Evolutionary conservation across 2,888 invertebrate species (phyloP).

Genomic region (Keiferia lycopersicella): DNA sequence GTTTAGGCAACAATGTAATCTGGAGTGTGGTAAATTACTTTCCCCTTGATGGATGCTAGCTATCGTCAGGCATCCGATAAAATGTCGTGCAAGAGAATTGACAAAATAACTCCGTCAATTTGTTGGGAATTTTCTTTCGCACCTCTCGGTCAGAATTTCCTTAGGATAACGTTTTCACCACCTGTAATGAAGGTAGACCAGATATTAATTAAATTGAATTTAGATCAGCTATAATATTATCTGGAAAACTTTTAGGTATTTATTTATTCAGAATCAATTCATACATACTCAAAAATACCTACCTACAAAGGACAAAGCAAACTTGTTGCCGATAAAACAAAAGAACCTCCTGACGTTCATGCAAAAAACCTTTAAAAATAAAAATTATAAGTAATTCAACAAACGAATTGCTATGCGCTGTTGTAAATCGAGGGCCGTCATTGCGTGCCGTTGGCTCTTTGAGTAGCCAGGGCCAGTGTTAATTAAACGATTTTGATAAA

Average conservation of each 20-base stretch:
- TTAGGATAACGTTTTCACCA: no score
- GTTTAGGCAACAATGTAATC: no score
- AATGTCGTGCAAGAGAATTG: slow-evolving; percentile 42
- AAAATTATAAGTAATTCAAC: slow-evolving; percentile 6
- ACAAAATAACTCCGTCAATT: slow-evolving; percentile 29
- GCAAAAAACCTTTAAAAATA: slow-evolving; percentile 11
- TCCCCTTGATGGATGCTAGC: background rate
- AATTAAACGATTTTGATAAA: slow-evolving; percentile 53
- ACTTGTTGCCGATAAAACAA: background rate
- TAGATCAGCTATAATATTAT: no score
- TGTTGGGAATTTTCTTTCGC: slow-evolving; percentile 26
- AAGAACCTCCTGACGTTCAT: slow-evolving; percentile 30
- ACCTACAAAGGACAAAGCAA: no score
- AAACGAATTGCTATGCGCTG: slow-evolving; percentile 11
- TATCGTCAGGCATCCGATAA: slow-evolving; percentile 33
- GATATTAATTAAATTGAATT: no score
- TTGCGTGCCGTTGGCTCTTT: slow-evolving; percentile 45
- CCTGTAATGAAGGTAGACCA: no score
- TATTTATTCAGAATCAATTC: no score
- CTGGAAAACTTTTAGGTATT: no score
- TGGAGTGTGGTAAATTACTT: background rate
- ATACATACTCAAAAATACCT: no score
- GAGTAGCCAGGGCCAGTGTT: slow-evolving; percentile 40
- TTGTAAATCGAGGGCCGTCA: slow-evolving; percentile 33
- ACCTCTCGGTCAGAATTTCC: slow-evolving; percentile 2